These are phyloP conservation scores for Drosophila meridiana DNA, from an alignment of 2,888 invertebrate species.

Conservation along the genomic window DNA sequence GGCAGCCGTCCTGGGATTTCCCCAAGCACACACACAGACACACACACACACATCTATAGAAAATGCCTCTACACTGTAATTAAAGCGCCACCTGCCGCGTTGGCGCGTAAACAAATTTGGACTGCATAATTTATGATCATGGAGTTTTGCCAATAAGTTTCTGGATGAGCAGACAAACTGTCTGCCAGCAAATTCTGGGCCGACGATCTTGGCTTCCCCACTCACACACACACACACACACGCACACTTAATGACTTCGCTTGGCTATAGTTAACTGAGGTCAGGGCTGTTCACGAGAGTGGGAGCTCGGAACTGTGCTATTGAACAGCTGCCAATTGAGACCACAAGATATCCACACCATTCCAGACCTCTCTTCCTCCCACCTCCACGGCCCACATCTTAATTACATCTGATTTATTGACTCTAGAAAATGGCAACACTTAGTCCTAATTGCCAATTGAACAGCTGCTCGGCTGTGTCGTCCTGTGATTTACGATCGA, in stretches of 20 bases:
- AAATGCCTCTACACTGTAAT: slow-evolving; percentile 58
- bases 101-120: slow-evolving; percentile 71
- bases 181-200: slow-evolving; percentile 46
- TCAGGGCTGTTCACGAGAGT: slow-evolving; percentile 64
- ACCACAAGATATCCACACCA: slow-evolving; percentile 48
- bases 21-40: slow-evolving; percentile 43
- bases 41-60: not conserved
- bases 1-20: slow-evolving; percentile 72
- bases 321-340: slow-evolving; percentile 79
- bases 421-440: slow-evolving; percentile 25
- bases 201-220: slow-evolving; percentile 27
- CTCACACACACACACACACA: slow-evolving; percentile 1
- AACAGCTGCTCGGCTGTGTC: slow-evolving; percentile 28
- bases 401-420: slow-evolving; percentile 63
- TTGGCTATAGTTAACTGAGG: slow-evolving; percentile 64
- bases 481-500: slow-evolving; percentile 34
- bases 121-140: slow-evolving; percentile 84
- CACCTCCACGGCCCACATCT: not conserved
- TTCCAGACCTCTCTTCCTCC: slow-evolving; percentile 46
- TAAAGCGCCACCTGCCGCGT: slow-evolving; percentile 74
- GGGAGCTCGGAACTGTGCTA: slow-evolving; percentile 51
- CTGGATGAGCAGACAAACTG: slow-evolving; percentile 67
- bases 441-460: slow-evolving; percentile 51
- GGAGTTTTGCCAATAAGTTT: slow-evolving; percentile 84
- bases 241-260: slow-evolving; percentile 56